These are phyloP conservation scores for Drosophila quadrilineata DNA, from an alignment of 1,140 invertebrate genomes.

Conservation along the genomic window DNA sequence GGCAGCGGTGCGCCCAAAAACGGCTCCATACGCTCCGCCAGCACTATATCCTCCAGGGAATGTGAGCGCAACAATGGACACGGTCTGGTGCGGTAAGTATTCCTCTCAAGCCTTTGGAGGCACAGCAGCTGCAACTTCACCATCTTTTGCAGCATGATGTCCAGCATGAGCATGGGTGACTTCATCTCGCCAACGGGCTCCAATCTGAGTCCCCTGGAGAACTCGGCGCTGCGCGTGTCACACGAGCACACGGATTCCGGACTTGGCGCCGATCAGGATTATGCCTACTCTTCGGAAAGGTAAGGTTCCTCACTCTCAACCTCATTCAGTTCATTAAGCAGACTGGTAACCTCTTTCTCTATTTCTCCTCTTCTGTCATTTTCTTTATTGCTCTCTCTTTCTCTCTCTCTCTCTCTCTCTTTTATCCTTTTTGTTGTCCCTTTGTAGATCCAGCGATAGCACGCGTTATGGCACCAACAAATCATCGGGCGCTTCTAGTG, in stretches of 20 bases:
- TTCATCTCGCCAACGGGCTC: conserved; percentile 80
- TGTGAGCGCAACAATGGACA: conserved; percentile 72
- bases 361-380: too few relatives aligned
- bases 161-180: conserved; percentile 81
- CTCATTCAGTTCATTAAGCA: too few relatives aligned
- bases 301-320: too few relatives aligned
- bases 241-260: conserved; percentile 87
- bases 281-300: conserved; percentile 85
- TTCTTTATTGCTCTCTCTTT: background rate
- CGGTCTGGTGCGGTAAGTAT: conserved; percentile 68
- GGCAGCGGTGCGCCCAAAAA: conserved; percentile 63
- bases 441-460: conserved; percentile 81
- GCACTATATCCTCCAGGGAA: conserved; percentile 76
- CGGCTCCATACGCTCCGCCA: conserved; percentile 78
- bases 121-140: background rate
- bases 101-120: background rate
- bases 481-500: conserved; percentile 79
- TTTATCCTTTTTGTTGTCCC: too few relatives aligned
- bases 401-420: background rate
- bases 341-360: too few relatives aligned
- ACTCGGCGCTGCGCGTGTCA: conserved; percentile 83
- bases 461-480: conserved; percentile 81
- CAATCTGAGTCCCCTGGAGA: conserved; percentile 77
- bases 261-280: conserved; percentile 86
- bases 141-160: conserved; percentile 70